Evolutionary conservation across 1,140 invertebrate genomes (phyloP).

Genomic region (Scaptomyza graminum): DNA sequence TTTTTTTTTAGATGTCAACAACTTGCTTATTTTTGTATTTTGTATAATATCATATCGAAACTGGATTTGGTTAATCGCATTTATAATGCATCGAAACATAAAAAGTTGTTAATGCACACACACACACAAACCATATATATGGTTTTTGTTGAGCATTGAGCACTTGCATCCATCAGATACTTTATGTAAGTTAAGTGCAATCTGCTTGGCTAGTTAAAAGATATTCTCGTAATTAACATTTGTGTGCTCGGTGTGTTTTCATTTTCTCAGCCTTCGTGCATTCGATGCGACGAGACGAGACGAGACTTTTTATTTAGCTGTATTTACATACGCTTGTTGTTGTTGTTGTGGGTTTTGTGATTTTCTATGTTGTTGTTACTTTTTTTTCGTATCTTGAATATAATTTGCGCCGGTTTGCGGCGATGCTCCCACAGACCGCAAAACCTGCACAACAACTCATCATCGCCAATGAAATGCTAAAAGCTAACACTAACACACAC

Average conservation of each 20-base stretch:
- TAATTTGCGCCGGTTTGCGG: constrained; percentile 72
- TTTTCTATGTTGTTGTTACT: constrained; percentile 6
- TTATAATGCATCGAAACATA: constrained; percentile 24
- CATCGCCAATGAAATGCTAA: constrained; percentile 77
- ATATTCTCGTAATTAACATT: constrained; percentile 79
- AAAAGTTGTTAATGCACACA: neutral
- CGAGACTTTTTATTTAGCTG: constrained; percentile 58
- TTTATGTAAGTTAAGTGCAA: constrained; percentile 42
- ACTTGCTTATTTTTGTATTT: neutral
- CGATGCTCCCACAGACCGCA: constrained; percentile 75
- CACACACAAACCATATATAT: too few species aligned
- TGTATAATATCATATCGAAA: neutral
- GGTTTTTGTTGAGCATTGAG: neutral
- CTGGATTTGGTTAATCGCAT: neutral
- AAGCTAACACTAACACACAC: constrained; percentile 58
- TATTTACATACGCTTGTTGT: constrained; percentile 42
- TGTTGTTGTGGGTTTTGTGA: constrained; percentile 15
- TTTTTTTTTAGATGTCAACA: neutral
- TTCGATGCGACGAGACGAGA: constrained; percentile 5
- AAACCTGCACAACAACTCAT: constrained; percentile 76
- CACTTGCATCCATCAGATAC: constrained; percentile 42
- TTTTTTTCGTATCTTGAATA: constrained; percentile 45
- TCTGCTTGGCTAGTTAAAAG: constrained; percentile 42
- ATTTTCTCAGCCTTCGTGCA: constrained; percentile 82
- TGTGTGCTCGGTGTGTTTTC: constrained; percentile 50